phyloP scores from a whole-genome alignment of 2,113 vertebrate species.

The Helogale parvula region DNA sequence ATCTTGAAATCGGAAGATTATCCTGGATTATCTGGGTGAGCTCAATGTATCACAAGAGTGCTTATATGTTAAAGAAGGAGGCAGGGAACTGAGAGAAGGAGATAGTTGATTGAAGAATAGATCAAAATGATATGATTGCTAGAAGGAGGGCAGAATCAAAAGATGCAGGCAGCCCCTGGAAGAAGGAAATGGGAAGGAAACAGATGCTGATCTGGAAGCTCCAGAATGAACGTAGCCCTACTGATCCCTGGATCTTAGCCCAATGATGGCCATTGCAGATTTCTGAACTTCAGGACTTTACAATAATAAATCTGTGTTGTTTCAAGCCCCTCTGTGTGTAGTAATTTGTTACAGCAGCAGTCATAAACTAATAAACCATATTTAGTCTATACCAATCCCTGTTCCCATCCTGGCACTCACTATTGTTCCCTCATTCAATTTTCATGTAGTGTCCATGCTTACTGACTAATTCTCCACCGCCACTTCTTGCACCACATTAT shows the following conservation, averaged over 20 bases:
- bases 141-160: fast-evolving
- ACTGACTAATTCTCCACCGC: fast-evolving
- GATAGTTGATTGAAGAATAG: neutral
- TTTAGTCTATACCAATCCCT: neutral
- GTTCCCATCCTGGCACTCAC: neutral
- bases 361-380: neutral
- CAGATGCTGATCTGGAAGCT: neutral
- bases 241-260: neutral
- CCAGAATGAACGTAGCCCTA: neutral
- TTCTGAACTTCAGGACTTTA: neutral
- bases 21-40: neutral
- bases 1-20: neutral
- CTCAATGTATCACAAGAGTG: neutral
- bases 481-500: neutral
- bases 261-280: neutral
- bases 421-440: neutral
- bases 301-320: neutral
- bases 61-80: neutral
- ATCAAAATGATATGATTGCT: neutral
- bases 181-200: neutral
- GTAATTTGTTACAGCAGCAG: neutral
- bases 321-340: neutral
- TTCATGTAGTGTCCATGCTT: neutral
- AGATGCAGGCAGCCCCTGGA: neutral
- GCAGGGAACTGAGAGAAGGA: neutral